Evolutionary conservation across 2,888 invertebrate species (phyloP).

Genomic region (Platypus cylindrus): DNA sequence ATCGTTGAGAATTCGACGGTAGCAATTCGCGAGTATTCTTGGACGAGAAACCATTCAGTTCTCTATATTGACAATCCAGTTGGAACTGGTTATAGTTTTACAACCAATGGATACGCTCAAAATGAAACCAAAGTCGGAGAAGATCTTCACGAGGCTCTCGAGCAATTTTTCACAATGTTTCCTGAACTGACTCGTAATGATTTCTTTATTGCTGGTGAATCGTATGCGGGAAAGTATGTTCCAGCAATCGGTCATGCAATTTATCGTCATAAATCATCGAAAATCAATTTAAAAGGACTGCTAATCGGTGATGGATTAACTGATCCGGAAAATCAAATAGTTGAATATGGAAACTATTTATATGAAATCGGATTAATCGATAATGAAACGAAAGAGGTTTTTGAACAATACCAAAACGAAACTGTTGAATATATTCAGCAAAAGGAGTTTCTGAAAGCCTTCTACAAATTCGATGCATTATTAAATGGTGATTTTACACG

Average conservation of each 20-base stretch:
- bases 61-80: constrained; percentile 90
- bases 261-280: constrained; percentile 41
- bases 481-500: constrained; percentile 55
- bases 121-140: constrained; percentile 67
- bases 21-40: constrained; percentile 51
- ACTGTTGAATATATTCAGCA: constrained; percentile 45
- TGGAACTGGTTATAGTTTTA: constrained; percentile 77
- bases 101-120: constrained; percentile 64
- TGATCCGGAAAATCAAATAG: constrained; percentile 43
- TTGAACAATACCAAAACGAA: constrained; percentile 48
- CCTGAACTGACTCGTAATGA: constrained; percentile 55
- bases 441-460: constrained; percentile 54
- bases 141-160: constrained; percentile 59
- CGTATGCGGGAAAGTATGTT: constrained; percentile 67
- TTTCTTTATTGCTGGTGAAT: constrained; percentile 80
- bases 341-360: constrained; percentile 51
- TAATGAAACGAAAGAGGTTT: constrained; percentile 43
- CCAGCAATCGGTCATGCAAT: constrained; percentile 65
- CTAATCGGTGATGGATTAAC: constrained; percentile 57
- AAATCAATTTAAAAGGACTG: constrained; percentile 13
- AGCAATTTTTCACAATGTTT: constrained; percentile 72
- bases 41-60: constrained; percentile 67
- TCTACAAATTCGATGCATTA: constrained; percentile 55
- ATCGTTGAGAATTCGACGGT: constrained; percentile 31
- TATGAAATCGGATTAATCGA: constrained; percentile 60